Base-by-base conservation (phyloP, 2,797 vertebrate genomes). In the Telmatherina bonti region DNA sequence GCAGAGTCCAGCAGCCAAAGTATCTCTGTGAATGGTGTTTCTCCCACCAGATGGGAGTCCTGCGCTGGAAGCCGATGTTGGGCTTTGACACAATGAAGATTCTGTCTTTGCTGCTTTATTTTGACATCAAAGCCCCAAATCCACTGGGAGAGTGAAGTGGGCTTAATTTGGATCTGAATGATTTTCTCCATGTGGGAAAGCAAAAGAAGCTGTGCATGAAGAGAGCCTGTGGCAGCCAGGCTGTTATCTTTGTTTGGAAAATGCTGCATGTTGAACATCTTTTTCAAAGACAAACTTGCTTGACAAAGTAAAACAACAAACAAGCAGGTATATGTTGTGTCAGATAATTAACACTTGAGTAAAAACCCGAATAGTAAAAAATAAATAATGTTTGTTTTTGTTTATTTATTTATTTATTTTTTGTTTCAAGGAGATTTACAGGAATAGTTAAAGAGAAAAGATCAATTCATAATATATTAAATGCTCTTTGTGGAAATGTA, bases 101-200 rank as follows among this genome's bases (percentile, higher is more conserved):
- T 56, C 35, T 2, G 49, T 61, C 67, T 74, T 66, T 33, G 7
- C 41, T 35, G 76, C 76, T 85, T 86, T 80, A 89, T 83, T 82
- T 73, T 2, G 5, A 76, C 76, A 82, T 90, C 84, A 90, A 83
- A 86, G 84, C 72, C 59, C 55, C 36, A 71, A 82, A 51, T 69
- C 60, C 70, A 70, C 67, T 26, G 49, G 77, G 80, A 76, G 51
- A 51, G 55, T 8, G 72, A 70, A 57, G 54, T 4, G 35, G 53
- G 58, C 70, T 74, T 78, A 79, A 76, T 88, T 71, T 82, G 67
- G 69, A 74, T 81, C 74, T 63, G 67, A 75, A 70, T 72, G 70
- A 75, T 38, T 81, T 67, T 56, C 67, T 56, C 55, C 76, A 79
- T 67, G 72, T 79, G 71, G 72, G 76, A 77, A 75, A 57, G 56